Conservation (phyloP, 2,888 invertebrate genomes). For the Galeruca laticollis region DNA sequence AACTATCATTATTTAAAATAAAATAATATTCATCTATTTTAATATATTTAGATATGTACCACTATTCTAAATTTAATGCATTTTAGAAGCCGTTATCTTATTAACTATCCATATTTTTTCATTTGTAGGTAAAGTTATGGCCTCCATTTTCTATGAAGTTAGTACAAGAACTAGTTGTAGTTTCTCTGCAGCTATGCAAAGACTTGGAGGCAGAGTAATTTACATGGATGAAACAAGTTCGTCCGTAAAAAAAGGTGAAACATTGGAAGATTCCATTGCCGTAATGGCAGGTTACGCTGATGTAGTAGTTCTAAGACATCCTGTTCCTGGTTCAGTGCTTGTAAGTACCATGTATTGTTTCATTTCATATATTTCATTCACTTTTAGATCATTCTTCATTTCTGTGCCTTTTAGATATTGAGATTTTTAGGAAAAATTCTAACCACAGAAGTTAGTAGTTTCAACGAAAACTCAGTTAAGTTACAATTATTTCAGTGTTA, state of each 20-base stretch:
- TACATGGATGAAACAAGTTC: conserved; percentile 91
- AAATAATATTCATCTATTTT: too few relatives aligned
- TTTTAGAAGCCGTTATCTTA: too few relatives aligned
- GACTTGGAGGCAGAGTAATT: conserved; percentile 93
- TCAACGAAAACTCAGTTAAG: too few relatives aligned
- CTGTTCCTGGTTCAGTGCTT: conserved; percentile 89
- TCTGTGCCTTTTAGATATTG: too few relatives aligned
- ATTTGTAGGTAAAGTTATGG: conserved; percentile 86
- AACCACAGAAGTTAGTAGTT: too few relatives aligned
- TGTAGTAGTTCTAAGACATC: conserved; percentile 94
- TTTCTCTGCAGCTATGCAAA: conserved; percentile 96
- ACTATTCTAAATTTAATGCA: too few relatives aligned
- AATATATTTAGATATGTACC: too few relatives aligned
- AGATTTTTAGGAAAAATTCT: too few relatives aligned
- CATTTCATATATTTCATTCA: not conserved
- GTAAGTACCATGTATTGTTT: conserved; percentile 69
- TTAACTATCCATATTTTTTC: not conserved
- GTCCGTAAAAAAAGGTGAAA: conserved; percentile 97
- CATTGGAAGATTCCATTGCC: conserved; percentile 87
- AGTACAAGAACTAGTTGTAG: conserved; percentile 97
- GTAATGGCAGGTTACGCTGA: conserved; percentile 95
- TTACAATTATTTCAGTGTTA: too few relatives aligned
- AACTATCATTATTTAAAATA: too few relatives aligned
- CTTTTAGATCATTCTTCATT: not conserved
- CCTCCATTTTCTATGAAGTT: conserved; percentile 96